These are phyloP conservation scores for Brachionus manjavacas DNA, from an alignment of 1,140 invertebrate genomes.

Conservation along the genomic window DNA sequence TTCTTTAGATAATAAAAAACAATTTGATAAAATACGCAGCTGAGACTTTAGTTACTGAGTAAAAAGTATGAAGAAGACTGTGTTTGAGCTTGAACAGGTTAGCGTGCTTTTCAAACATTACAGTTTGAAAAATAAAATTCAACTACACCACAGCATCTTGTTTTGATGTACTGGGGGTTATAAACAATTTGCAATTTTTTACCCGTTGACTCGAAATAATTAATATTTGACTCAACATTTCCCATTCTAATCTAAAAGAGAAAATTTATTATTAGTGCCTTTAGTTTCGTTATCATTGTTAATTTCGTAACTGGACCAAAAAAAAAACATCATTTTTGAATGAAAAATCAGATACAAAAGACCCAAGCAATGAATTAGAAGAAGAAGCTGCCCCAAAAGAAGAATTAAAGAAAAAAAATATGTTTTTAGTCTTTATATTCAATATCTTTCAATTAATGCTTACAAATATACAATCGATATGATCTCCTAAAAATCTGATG, in stretches of 20 bases:
- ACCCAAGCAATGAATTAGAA: not conserved
- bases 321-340: slow-evolving; percentile 67
- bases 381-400: slow-evolving; percentile 11
- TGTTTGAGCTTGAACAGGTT: not conserved
- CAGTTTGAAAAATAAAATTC: not conserved
- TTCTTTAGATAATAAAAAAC: not conserved
- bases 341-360: slow-evolving; percentile 51
- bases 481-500: too few relatives aligned
- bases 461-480: too few relatives aligned
- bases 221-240: too few relatives aligned
- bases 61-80: not conserved
- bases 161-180: too few relatives aligned
- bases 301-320: slow-evolving; percentile 97
- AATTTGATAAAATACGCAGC: not conserved
- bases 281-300: too few relatives aligned
- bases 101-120: not conserved
- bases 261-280: too few relatives aligned
- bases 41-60: not conserved
- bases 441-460: too few relatives aligned
- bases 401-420: not conserved
- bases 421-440: too few relatives aligned
- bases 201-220: too few relatives aligned
- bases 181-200: too few relatives aligned
- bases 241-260: too few relatives aligned
- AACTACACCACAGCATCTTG: too few relatives aligned